phyloP scores from a whole-genome alignment of 2,113 vertebrate species.

The Heterotis niloticus region DNA sequence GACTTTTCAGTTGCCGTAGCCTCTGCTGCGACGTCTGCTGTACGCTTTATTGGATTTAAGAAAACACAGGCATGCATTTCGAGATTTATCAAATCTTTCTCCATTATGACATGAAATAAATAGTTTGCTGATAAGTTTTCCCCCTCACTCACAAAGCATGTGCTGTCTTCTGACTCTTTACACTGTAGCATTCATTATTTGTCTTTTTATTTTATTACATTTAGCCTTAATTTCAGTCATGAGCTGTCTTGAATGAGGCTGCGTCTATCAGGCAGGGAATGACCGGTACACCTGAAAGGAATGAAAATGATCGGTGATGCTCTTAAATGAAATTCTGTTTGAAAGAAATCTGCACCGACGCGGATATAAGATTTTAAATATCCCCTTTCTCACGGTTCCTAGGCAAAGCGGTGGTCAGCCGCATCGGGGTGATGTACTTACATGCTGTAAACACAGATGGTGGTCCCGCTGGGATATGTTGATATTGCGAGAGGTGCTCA shows the following conservation, averaged over 20 bases:
- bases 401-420: background rate
- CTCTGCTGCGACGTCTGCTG: background rate
- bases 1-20: no score
- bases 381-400: background rate
- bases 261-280: background rate
- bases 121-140: background rate
- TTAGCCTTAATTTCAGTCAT: background rate
- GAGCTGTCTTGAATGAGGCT: background rate
- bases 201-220: conserved; percentile 1
- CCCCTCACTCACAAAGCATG: background rate
- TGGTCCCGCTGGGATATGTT: background rate
- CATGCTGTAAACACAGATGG: background rate
- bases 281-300: background rate
- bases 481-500: background rate
- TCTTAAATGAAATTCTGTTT: background rate
- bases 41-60: background rate
- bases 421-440: background rate
- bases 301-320: background rate
- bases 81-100: background rate
- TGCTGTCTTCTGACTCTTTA: background rate
- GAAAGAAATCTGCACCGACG: background rate
- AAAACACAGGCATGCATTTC: background rate
- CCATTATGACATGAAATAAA: background rate
- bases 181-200: background rate
- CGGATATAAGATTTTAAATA: no score